Conservation (phyloP, 2,888 invertebrate species). For the Diaperis boleti region DNA sequence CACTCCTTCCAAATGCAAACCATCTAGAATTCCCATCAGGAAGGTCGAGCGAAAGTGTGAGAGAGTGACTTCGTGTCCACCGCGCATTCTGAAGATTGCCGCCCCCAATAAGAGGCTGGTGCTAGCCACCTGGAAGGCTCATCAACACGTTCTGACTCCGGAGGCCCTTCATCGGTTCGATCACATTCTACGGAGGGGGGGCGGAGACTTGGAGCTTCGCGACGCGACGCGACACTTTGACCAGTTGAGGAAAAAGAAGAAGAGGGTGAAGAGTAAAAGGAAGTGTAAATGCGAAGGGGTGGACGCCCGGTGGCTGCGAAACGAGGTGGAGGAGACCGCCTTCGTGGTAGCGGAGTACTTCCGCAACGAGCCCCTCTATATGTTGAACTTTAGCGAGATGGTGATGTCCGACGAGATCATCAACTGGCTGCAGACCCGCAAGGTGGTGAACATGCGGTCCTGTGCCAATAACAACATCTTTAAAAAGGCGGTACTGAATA, state of each 20-base stretch:
- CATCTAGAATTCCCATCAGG: too few relatives aligned
- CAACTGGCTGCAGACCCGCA: constrained; percentile 7
- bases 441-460: not conserved
- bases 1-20: not conserved
- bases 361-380: constrained; percentile 3
- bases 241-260: too few relatives aligned
- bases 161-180: not conserved
- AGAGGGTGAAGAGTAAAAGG: too few relatives aligned
- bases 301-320: constrained; percentile 4
- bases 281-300: not conserved
- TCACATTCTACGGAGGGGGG: not conserved
- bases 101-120: not conserved
- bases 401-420: constrained; percentile 16
- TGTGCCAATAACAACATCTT: constrained; percentile 3
- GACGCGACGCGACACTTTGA: not conserved
- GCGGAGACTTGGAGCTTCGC: not conserved
- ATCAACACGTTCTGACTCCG: not conserved
- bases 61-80: too few relatives aligned
- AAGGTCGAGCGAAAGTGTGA: too few relatives aligned
- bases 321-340: not conserved
- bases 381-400: constrained; percentile 16
- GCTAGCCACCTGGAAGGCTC: constrained; percentile 4
- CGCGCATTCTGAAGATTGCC: not conserved
- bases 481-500: constrained; percentile 1
- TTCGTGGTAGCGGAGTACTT: not conserved